Percentiles rank a stretch among this genome's conserved stretches.
phyloP scores from a whole-genome alignment of 2,113 vertebrate species.

The Chrysemys picta region DNA sequence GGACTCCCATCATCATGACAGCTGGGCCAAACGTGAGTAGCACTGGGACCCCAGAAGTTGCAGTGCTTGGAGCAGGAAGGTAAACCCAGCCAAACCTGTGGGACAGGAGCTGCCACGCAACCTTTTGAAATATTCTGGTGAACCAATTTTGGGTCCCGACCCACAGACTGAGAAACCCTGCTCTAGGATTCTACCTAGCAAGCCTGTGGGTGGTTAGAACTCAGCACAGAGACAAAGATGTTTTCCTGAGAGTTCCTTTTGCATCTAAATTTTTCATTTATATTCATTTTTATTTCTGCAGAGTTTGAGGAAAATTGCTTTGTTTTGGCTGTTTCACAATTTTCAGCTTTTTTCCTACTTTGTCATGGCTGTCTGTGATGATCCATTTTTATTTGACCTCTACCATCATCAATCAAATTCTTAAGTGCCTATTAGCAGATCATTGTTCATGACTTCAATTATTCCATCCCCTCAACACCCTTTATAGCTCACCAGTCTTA shows the following conservation, averaged over 20 bases:
- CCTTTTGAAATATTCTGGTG: too few species aligned
- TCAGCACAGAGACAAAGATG: neutral
- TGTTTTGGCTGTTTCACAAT: neutral
- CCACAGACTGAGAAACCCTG: too few species aligned
- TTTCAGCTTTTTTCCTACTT: neutral
- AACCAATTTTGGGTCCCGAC: too few species aligned
- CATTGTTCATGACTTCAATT: neutral
- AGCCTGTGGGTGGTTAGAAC: neutral
- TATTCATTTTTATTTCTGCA: neutral
- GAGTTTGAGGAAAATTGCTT: neutral
- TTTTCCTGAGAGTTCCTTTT: neutral
- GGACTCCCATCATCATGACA: too few species aligned
- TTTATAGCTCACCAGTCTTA: neutral
- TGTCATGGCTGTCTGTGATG: conserved; percentile 9
- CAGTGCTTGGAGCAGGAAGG: too few species aligned
- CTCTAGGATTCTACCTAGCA: neutral
- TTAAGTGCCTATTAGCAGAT: neutral
- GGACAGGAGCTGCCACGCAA: too few species aligned
- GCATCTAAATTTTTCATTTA: neutral
- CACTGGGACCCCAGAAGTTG: too few species aligned
- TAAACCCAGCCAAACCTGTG: too few species aligned
- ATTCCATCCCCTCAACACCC: neutral
- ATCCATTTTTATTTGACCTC: conserved; percentile 37
- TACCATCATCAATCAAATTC: conserved; percentile 22
- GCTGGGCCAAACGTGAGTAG: too few species aligned